Percentiles rank a stretch among this genome's conserved stretches.
Evolutionary conservation across 2,113 vertebrate genomes (phyloP).

Genomic region (Sterna hirundo): DNA sequence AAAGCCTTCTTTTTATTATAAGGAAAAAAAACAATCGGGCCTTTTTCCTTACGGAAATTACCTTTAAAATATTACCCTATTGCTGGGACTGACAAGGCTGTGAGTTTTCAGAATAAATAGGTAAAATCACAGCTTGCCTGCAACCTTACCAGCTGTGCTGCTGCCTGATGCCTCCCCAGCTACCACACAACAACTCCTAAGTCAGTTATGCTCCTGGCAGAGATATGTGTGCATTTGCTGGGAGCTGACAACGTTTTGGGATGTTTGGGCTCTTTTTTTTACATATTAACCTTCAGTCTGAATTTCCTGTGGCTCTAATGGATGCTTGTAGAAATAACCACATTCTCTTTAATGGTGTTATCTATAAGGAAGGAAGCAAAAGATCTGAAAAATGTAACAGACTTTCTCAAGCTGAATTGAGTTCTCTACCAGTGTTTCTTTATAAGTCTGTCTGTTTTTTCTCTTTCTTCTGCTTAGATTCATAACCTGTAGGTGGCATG

Average conservation of each 20-base stretch:
- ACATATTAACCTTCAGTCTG: neutral
- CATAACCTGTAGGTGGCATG: neutral
- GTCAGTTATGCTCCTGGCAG: conserved; percentile 3
- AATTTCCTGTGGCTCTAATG: neutral
- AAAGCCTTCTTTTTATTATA: neutral
- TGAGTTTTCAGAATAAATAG: conserved; percentile 40
- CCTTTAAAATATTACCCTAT: conserved; percentile 9
- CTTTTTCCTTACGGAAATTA: neutral
- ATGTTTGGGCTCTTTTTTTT: neutral
- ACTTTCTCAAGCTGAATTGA: neutral
- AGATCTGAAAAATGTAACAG: neutral
- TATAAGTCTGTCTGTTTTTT: neutral
- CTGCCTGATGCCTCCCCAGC: conserved; percentile 19
- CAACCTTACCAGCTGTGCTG: conserved; percentile 33
- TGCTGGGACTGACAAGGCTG: neutral
- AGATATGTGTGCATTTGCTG: neutral
- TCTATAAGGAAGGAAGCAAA: neutral
- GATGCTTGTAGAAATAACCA: neutral
- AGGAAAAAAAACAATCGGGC: neutral
- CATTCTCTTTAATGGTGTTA: neutral
- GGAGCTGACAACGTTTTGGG: neutral
- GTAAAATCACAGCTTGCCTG: conserved; percentile 48
- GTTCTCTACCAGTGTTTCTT: neutral
- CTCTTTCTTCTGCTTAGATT: neutral
- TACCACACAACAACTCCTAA: neutral